These are phyloP conservation scores for Achroia grisella DNA, from an alignment of 1,140 invertebrate genomes.

Conservation along the genomic window DNA sequence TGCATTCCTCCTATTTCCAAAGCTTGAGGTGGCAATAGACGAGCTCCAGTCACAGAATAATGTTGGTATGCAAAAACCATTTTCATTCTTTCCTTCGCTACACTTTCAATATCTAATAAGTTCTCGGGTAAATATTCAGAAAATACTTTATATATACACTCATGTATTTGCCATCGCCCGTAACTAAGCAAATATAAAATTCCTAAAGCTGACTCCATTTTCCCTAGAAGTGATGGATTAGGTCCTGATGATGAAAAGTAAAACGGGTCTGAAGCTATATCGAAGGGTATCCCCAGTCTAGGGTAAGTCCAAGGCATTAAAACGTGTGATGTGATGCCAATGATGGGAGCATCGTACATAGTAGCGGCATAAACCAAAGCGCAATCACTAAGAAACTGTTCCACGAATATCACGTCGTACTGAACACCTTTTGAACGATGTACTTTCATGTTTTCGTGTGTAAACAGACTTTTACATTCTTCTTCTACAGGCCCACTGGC, in stretches of 20 bases:
- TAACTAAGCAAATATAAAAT: conserved; percentile 13
- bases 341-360: conserved; percentile 75
- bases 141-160: too few species aligned
- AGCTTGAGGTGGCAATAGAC: not conserved
- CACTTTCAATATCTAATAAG: not conserved
- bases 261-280: conserved; percentile 72
- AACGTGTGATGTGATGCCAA: conserved; percentile 74
- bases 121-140: too few species aligned
- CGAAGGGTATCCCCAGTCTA: conserved; percentile 72
- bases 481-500: not conserved
- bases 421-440: conserved; percentile 47
- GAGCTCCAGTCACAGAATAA: not conserved
- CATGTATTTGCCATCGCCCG: too few species aligned
- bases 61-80: conserved; percentile 1
- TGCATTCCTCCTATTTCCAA: conserved; percentile 1
- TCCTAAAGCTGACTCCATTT: conserved; percentile 33
- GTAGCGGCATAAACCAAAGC: conserved; percentile 75
- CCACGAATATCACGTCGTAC: conserved; percentile 80
- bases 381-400: conserved; percentile 82
- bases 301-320: conserved; percentile 75
- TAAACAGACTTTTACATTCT: conserved; percentile 58
- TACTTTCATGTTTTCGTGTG: conserved; percentile 41
- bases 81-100: not conserved
- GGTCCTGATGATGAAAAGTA: conserved; percentile 68
- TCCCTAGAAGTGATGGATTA: conserved; percentile 68